These are phyloP conservation scores for Elanus axillaris DNA, from an alignment of 2,113 vertebrate genomes.

Conservation along the genomic window DNA sequence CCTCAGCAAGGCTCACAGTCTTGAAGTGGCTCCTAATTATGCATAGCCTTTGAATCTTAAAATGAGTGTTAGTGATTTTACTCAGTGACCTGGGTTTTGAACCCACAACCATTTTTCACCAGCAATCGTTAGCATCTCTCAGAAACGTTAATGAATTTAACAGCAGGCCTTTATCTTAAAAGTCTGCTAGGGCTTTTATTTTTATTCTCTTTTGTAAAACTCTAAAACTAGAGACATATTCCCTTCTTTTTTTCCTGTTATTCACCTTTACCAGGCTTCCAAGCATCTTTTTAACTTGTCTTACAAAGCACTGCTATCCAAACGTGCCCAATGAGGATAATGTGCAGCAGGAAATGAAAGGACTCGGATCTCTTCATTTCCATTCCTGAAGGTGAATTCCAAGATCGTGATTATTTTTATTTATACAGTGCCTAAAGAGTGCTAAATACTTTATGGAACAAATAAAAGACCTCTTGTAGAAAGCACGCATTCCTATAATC, in stretches of 20 bases:
- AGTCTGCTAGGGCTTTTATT: conserved; percentile 9
- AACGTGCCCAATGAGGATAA: conserved; percentile 21
- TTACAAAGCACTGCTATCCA: conserved; percentile 6
- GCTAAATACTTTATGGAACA: conserved; percentile 58
- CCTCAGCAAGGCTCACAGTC: not conserved
- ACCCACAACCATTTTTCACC: not conserved
- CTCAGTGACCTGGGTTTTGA: not conserved
- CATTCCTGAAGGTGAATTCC: conserved; percentile 62
- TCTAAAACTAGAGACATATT: not conserved
- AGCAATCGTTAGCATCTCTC: not conserved
- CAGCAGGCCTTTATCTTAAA: conserved; percentile 14
- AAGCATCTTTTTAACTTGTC: conserved; percentile 22
- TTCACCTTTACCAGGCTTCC: conserved; percentile 30
- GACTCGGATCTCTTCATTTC: not conserved
- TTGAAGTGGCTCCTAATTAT: not conserved
- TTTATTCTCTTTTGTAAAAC: conserved; percentile 15
- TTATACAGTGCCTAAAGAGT: conserved; percentile 54
- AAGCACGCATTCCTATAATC: conserved; percentile 49
- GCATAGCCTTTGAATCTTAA: not conserved
- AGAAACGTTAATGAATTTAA: conserved; percentile 38
- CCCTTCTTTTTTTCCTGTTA: not conserved
- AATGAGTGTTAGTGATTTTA: conserved; percentile 6
- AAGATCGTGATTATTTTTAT: conserved; percentile 58
- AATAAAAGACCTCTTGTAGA: conserved; percentile 61
- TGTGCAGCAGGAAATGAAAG: not conserved